Evolutionary conservation across 2,797 vertebrate genomes (phyloP).

Genomic region (Falco rusticolus): DNA sequence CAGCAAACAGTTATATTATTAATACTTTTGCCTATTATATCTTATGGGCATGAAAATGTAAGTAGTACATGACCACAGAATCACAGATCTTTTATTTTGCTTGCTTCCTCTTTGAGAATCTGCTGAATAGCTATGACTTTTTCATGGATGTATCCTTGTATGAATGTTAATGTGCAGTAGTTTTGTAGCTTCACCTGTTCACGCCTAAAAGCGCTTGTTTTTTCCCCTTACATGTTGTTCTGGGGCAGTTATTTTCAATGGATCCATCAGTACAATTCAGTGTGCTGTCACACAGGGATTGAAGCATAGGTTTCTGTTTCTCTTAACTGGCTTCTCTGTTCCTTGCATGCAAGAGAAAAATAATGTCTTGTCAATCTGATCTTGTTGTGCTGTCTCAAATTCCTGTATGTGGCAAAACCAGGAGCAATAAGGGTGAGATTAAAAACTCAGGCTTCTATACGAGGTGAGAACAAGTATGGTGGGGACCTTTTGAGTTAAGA

Average conservation of each 20-base stretch:
- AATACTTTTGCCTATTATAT: not conserved
- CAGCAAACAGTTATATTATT: not conserved
- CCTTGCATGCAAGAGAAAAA: not conserved
- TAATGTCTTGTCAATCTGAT: not conserved
- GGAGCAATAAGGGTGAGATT: not conserved
- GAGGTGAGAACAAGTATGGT: not conserved
- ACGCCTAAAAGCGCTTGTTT: not conserved
- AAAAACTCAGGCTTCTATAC: not conserved
- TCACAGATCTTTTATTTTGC: not conserved
- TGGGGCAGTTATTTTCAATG: not conserved
- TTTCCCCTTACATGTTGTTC: fast-evolving
- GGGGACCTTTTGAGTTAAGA: not conserved
- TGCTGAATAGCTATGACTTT: not conserved
- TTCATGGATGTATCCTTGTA: not conserved
- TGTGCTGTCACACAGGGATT: not conserved
- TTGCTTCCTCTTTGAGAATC: not conserved
- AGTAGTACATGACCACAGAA: not conserved
- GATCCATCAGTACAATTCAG: not conserved
- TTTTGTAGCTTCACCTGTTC: not conserved
- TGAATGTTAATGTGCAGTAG: not conserved
- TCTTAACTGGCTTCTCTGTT: not conserved
- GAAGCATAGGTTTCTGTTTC: not conserved
- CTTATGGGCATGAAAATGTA: not conserved
- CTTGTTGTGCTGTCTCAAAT: not conserved
- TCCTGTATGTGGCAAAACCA: not conserved